Base-by-base conservation (phyloP, 2,888 invertebrate species). In the Xylota segnis region DNA sequence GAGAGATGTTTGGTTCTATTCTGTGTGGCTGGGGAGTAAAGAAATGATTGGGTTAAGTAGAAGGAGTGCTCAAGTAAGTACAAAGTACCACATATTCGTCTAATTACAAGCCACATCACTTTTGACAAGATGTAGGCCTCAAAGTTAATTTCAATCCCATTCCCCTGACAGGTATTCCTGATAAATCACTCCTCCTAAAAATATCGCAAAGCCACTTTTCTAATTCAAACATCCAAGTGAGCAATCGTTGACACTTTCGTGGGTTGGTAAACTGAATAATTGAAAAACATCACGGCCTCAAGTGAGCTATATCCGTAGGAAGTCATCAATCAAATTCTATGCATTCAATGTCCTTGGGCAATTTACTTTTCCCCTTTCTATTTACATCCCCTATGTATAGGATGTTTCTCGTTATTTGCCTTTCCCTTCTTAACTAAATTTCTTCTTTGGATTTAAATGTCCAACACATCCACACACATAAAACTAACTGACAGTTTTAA, bases 311-410 rank as follows among this genome's bases (percentile, higher is more conserved):
- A 37, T 58, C 37, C 18, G 18, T 18, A 37, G 10, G 37, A 58
- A 18, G 14, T 58, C 58, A 59, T 59, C 59, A 59, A 59, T 59
- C 59, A 59, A 59, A 40, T 37, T 18, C 16, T 40, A n/a, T n/a
- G 5, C 12, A 18, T 16, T 18, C 12, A 27, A 61, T 61, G 43
- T 43, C 61, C 61, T 61, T 58, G 5, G 18, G 61, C 5, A 16
- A 34, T 10, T 40, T 58, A 58, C 58, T 18, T 37, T 1, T 12
- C 16, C 45, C 7, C 7, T 9, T 18, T 4, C 16, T 5, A 16
- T 3, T 16, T 23, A 23, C 23, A 5, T 16, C 9, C 9, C 9
- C 16, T 45, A 7, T 43, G 14, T 43, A 45, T 18, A 45, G 16
- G 16, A 9, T 16, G 7, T 45, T 45, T 18, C n/a, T 16, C 1